Conservation (phyloP, 2,113 vertebrate species). For the Larimichthys crocea region DNA sequence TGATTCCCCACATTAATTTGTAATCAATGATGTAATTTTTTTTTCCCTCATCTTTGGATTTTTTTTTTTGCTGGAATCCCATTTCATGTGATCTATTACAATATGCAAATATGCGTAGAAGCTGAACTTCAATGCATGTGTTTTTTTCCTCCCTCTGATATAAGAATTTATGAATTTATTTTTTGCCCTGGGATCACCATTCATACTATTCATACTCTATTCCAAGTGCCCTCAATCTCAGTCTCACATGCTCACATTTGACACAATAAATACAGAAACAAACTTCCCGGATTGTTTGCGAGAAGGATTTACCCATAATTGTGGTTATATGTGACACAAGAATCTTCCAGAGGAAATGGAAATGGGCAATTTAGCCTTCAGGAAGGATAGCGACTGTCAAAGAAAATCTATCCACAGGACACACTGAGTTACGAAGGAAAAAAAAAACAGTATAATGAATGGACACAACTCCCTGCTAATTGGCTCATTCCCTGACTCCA, state of each 20-base stretch:
- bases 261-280: neutral
- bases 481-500: slow-evolving; percentile 19
- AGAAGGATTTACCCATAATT: neutral
- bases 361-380: slow-evolving; percentile 32
- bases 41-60: slow-evolving; percentile 18
- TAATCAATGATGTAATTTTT: slow-evolving; percentile 57
- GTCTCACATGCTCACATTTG: too few species aligned
- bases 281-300: neutral
- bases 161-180: neutral
- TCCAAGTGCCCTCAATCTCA: too few species aligned
- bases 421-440: neutral
- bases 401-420: slow-evolving; percentile 6
- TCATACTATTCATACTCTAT: neutral
- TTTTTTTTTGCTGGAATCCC: neutral
- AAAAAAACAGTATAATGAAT: slow-evolving; percentile 20
- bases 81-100: slow-evolving; percentile 35
- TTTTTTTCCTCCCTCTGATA: neutral
- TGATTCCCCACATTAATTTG: slow-evolving; percentile 46
- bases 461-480: slow-evolving; percentile 25
- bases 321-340: neutral
- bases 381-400: slow-evolving; percentile 23
- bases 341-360: slow-evolving; percentile 9
- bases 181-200: neutral
- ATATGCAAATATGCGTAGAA: slow-evolving; percentile 11
- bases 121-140: neutral